Base-by-base conservation (phyloP, 2,797 vertebrate species). In the Euthynnus affinis region DNA sequence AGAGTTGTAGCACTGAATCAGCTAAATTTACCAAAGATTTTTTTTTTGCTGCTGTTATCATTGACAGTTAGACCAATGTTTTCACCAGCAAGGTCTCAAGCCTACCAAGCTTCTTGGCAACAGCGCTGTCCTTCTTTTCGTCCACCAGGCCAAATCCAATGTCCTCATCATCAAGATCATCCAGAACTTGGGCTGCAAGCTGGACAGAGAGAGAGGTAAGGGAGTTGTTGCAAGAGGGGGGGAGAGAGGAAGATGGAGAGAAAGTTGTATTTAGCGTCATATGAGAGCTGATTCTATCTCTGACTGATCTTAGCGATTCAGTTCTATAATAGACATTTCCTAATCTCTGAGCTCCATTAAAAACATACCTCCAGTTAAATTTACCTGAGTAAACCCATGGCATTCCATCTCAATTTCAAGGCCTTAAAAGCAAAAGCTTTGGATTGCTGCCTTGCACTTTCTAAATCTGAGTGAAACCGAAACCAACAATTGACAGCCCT, bases 181-280 rank as follows among this genome's bases (percentile, higher is more conserved):
- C 96, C 76, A 98, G 95, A 83, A 98, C 97, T 92, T 98, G 97
- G 46, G 97, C 97, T 18, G 97, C 97, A 79, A 98, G 94, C 97
- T 98, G 88, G 49, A 87, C 32, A 58, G 53, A 83, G 13, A 62
- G 9, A n/a, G 72, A 27, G n/a, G 23, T 7, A 6, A 55, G 22
- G 61, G n/a, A 12, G 37, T 40, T n/a, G 5, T 42, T 42, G 53
- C 9, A 32, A 32, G 29, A 32, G 49, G 40, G 37, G 37, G 63
- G 20, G 46, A 51, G 29, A 14, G 5, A 61, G 8, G 20, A 55
- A 61, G 25, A 69, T 22, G 10, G 34, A 62, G 44, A 44, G 37
- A 51, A 42, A 23, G 58, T 13, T 53, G 46, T 34, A 49, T 66
- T 74, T 18, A 71, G 60, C 62, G 10, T 48, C 49, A 40, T 7